phyloP scores from a whole-genome alignment of 2,797 vertebrate species.

The Acrocephalus scirpaceus region DNA sequence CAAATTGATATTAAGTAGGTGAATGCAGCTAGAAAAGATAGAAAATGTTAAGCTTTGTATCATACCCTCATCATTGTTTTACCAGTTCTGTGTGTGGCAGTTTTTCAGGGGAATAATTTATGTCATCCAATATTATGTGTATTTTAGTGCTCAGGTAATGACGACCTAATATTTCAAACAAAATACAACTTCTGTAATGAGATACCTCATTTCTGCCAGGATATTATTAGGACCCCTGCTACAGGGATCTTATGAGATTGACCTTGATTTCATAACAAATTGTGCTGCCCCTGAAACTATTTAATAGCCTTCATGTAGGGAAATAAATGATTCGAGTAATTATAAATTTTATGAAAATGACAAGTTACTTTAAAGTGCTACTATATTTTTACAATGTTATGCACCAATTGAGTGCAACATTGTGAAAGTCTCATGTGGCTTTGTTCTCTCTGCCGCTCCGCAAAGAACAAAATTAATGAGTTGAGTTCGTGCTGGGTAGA shows the following conservation, averaged over 20 bases:
- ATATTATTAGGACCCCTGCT: constrained; percentile 40
- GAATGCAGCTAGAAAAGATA: not conserved
- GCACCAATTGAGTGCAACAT: not conserved
- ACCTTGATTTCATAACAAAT: constrained; percentile 55
- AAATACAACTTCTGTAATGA: constrained; percentile 57
- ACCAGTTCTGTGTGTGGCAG: not conserved
- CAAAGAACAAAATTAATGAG: not conserved
- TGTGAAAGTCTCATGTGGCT: not conserved
- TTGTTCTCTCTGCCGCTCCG: not conserved
- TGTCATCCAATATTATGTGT: not conserved
- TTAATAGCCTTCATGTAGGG: constrained; percentile 22
- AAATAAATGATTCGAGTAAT: constrained; percentile 1
- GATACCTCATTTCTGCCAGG: constrained; percentile 11
- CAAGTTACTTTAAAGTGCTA: not conserved
- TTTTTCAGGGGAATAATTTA: not conserved
- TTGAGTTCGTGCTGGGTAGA: not conserved
- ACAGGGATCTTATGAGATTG: constrained; percentile 44
- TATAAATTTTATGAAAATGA: not conserved
- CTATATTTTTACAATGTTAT: not conserved
- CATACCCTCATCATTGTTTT: not conserved
- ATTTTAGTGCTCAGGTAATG: constrained; percentile 10
- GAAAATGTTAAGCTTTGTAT: not conserved
- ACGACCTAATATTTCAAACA: constrained; percentile 40
- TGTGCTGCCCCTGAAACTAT: constrained; percentile 9
- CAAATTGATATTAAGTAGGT: not conserved